Evolutionary conservation across 2,797 vertebrate genomes (phyloP).

Genomic region (Xenopus petersii): DNA sequence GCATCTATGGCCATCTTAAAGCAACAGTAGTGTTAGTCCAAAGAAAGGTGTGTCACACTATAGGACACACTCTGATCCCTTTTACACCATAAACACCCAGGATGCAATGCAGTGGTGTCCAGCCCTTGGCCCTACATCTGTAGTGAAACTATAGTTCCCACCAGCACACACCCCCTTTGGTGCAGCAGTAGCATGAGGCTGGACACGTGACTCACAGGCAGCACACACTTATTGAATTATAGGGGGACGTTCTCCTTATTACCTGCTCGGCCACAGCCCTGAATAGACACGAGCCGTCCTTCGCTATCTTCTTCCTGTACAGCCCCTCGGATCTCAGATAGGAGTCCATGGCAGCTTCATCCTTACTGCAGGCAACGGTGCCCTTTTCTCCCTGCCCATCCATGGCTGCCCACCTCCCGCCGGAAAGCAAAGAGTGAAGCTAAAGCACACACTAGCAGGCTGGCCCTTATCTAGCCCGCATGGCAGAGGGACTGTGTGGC

Average conservation of each 20-base stretch:
- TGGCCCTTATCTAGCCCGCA: constrained; percentile 63
- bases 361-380: constrained; percentile 35
- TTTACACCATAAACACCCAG: too few species aligned
- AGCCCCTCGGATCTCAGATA: constrained; percentile 76
- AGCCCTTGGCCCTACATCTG: too few species aligned
- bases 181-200: too few species aligned
- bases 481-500: constrained; percentile 44
- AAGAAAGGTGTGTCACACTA: too few species aligned
- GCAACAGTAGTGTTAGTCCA: too few species aligned
- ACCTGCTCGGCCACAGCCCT: constrained; percentile 95
- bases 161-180: too few species aligned
- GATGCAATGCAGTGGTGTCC: too few species aligned
- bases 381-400: constrained; percentile 6
- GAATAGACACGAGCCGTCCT: constrained; percentile 94
- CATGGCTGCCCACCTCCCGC: constrained; percentile 14
- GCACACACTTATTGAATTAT: too few species aligned
- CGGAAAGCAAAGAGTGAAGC: constrained; percentile 11
- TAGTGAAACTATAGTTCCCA: too few species aligned
- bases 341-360: constrained; percentile 74
- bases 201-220: too few species aligned
- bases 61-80: too few species aligned
- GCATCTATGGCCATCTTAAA: too few species aligned
- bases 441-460: constrained; percentile 29
- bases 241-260: neutral
- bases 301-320: constrained; percentile 85